Base-by-base conservation (phyloP, 2,888 invertebrate genomes). In the Drosophila birchii region DNA sequence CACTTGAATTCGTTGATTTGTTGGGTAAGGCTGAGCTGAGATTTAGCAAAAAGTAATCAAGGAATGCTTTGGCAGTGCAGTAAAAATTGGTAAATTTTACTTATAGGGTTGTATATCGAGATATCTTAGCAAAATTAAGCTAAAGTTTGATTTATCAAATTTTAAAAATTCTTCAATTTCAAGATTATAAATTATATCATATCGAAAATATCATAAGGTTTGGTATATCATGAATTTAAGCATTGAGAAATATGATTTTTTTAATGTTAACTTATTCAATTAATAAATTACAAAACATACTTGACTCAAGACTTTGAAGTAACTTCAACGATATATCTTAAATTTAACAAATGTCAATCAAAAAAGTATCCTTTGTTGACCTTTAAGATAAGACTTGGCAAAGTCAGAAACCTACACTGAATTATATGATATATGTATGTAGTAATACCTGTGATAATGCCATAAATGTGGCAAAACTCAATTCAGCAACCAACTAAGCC, bases 381-480 rank as follows among this genome's bases (percentile, higher is more conserved):
- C n/a, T n/a, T n/a, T n/a, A n/a, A n/a, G 20, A 14, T 1, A n/a
- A 2, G 26, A 26, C 26, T 26, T n/a, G 9, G 3, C 1, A 23
- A 7, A 1, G 23, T 1, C 16, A 9, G 23, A 32, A 34, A 20
- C 11, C 34, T 0, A 3, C 20, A 23, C 9, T 1, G 20, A 3
- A 0, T 4, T 34, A 16, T 34, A 34, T 20, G n/a, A n/a, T n/a
- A n/a, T n/a, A n/a, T n/a, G n/a, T n/a, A 26, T 26, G 26, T 26
- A 34, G 39, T 39, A 64, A 64, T 64, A 23, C 38, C 64, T 23
- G 26, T 26, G 67, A 55, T 67, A 39, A 45, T 39, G 56, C 45
- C 39, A 45, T 70, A 47, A 41, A 57, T 32, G 38, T 66, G 47
- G 67, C 38, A 18, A 47, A 63, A 47, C 63, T 47, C 47, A 63